A percentile compares a stretch with the other conserved stretches of the same genome.
phyloP scores from a whole-genome alignment of 2,113 vertebrate species.

The Carlito syrichta region DNA sequence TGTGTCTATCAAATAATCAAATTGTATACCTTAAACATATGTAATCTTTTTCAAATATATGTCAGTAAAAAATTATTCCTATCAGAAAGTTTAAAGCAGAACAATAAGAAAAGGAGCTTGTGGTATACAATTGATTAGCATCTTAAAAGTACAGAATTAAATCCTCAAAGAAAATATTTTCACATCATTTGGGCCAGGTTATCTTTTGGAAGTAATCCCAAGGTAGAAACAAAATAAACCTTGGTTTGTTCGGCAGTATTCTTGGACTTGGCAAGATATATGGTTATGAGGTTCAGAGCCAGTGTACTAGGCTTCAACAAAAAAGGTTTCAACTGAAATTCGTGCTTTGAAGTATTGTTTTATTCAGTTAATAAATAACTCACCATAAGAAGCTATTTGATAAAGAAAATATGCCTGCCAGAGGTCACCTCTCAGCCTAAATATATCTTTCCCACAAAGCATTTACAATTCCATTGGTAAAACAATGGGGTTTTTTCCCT shows the following conservation, averaged over 20 bases:
- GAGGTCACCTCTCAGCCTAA: conserved; percentile 41
- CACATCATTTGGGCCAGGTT: background rate
- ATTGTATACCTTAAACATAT: background rate
- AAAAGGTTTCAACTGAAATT: background rate
- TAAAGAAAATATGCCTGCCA: background rate
- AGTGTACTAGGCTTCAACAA: background rate
- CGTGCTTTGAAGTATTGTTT: background rate
- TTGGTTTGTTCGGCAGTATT: background rate
- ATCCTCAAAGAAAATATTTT: background rate
- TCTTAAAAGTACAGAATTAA: background rate
- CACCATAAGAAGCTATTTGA: background rate
- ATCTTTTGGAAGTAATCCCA: background rate
- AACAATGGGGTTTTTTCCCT: background rate
- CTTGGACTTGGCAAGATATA: background rate
- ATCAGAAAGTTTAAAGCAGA: background rate
- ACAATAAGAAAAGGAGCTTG: background rate
- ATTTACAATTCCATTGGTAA: conserved; percentile 29
- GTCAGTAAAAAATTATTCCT: background rate
- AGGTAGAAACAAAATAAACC: background rate
- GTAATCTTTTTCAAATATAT: background rate
- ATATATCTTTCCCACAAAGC: conserved; percentile 28
- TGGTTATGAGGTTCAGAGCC: background rate
- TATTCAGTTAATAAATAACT: background rate
- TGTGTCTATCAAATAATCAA: background rate
- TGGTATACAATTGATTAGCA: background rate